Percentiles rank a stretch among this genome's conserved stretches.
Evolutionary conservation across 1,140 invertebrate species (phyloP).

Genomic region (Lepidurus arcticus): DNA sequence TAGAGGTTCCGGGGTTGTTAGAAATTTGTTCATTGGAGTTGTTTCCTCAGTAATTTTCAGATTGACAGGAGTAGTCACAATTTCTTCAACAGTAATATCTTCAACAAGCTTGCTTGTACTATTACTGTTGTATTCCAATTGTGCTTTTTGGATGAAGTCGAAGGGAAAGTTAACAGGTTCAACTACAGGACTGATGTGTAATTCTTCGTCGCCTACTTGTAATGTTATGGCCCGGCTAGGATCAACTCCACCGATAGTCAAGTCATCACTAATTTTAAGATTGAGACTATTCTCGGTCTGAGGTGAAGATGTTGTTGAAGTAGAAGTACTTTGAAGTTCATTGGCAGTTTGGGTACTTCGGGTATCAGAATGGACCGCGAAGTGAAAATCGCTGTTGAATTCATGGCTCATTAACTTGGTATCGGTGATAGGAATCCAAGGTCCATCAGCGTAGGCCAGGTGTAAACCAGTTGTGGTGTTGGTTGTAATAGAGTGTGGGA

Average conservation of each 20-base stretch:
- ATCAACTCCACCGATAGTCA: not conserved
- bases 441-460: slow-evolving; percentile 5
- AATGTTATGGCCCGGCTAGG: not conserved
- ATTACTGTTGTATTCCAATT: not conserved
- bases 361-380: not conserved
- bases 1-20: not conserved
- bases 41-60: not conserved
- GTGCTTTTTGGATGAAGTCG: not conserved
- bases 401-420: slow-evolving; percentile 9
- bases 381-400: not conserved
- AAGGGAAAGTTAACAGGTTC: not conserved
- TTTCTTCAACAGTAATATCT: not conserved
- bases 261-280: not conserved
- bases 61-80: not conserved
- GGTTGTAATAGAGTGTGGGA: not conserved
- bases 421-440: slow-evolving; percentile 4
- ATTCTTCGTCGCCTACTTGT: not conserved
- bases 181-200: not conserved
- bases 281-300: not conserved
- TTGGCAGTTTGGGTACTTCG: not conserved
- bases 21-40: not conserved
- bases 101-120: not conserved
- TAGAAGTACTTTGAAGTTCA: not conserved
- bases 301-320: not conserved
- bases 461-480: not conserved